Conservation (phyloP, 2,888 invertebrate species). For the Phytoseiulus persimilis region DNA sequence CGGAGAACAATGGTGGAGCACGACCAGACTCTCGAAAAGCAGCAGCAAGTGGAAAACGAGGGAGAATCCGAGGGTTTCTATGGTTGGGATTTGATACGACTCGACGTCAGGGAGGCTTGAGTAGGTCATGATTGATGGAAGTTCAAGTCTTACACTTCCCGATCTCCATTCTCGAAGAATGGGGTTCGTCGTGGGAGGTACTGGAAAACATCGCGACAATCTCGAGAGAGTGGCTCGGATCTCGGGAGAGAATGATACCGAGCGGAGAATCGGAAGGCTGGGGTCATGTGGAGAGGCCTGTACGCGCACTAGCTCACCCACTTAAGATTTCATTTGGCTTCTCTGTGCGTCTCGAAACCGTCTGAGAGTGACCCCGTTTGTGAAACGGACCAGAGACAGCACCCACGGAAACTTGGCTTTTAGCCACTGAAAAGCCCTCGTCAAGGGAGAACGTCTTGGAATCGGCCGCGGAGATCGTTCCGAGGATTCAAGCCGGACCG, state of each 20-base stretch:
- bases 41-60: neutral
- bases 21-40: neutral
- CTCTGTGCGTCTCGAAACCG: neutral
- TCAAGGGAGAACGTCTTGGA: neutral
- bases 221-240: neutral
- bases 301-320: neutral
- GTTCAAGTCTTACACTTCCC: too few relatives aligned
- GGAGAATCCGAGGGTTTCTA: neutral
- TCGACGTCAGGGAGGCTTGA: too few relatives aligned
- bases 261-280: neutral
- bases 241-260: too few relatives aligned
- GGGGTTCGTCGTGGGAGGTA: too few relatives aligned
- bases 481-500: neutral
- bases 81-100: too few relatives aligned
- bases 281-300: neutral
- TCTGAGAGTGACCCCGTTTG: slow-evolving; percentile 5
- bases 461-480: neutral
- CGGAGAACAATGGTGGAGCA: neutral
- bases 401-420: neutral
- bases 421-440: neutral
- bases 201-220: neutral
- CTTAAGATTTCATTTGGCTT: neutral
- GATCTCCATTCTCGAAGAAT: too few relatives aligned
- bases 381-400: neutral
- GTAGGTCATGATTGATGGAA: too few relatives aligned